Evolutionary conservation across 2,797 vertebrate species (phyloP), one percentile per base, ranked within the genome.

Genomic region (Eremophila alpestris): DNA sequence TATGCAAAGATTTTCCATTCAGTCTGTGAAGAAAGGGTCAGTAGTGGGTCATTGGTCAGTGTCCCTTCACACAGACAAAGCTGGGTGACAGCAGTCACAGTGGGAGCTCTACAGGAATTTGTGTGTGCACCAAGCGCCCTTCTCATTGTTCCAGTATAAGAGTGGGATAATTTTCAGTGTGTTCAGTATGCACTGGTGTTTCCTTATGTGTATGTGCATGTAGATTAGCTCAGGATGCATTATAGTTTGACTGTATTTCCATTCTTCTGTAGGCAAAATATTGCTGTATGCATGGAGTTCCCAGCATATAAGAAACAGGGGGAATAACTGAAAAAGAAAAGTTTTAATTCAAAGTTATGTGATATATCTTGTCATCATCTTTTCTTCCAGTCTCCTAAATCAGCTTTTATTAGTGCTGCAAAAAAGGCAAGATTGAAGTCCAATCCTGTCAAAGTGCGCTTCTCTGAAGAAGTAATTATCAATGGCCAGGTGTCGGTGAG

Each of bases 341-440:
- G 5, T 90, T 96, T 71, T 86, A 38, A 73, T 84, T 73, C 74
- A 59, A 84, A 94, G 26, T 94, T 85, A 51, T 82, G 22, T 90
- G 60, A 95, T 84, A 52, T 83, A 89, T 86, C 54, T 89, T 83
- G 79, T 87, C 58, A 86, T 93, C 41, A 46, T 94, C 76, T 83
- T 96, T 78, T 89, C 87, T 97, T 97, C 75, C 97, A 99, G 99
- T 99, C 99, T 94, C 99, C 99, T 88, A 99, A 99, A 98, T 99
- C 99, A 74, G 99, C 99, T 95, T 99, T 99, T 98, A 99, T 99
- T 98, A 99, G 99, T 93, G 99, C 99, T 97, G 99, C 99, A 95
- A 99, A 99, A 98, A 99, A 99, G 97, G 99, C 99, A 97, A 99
- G 99, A 97, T 98, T 99, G 98, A 99, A 99, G 98, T 99, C 99